Evolutionary conservation across 2,797 vertebrate species (phyloP).

Genomic region (Gymnoscopelus braueri): DNA sequence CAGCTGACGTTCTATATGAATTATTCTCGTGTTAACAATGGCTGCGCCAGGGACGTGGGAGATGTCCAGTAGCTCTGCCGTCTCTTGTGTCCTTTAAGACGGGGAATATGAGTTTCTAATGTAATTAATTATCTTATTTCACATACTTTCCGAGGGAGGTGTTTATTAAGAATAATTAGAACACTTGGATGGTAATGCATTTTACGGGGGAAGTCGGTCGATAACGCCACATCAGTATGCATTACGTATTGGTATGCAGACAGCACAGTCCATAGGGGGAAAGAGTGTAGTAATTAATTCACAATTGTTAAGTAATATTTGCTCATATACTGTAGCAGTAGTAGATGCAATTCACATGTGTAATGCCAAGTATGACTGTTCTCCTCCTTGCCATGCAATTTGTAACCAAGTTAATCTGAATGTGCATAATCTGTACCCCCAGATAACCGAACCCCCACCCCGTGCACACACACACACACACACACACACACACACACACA

Average conservation of each 20-base stretch:
- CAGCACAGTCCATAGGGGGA: too few species aligned
- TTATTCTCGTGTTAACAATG: constrained; percentile 63
- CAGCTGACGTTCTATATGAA: constrained; percentile 57
- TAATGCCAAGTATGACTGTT: not conserved
- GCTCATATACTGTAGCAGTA: too few species aligned
- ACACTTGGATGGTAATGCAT: not conserved
- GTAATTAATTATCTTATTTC: constrained; percentile 57
- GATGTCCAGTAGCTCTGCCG: constrained; percentile 8
- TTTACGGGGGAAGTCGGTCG: not conserved
- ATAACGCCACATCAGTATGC: not conserved
- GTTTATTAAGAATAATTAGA: constrained; percentile 17
- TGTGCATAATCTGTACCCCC: not conserved
- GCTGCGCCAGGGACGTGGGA: constrained; percentile 46
- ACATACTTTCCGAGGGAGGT: constrained; percentile 49
- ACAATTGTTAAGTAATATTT: too few species aligned
- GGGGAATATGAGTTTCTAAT: constrained; percentile 58
- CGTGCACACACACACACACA: not conserved
- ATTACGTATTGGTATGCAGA: not conserved
- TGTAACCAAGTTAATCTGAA: too few species aligned
- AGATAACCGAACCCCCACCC: too few species aligned
- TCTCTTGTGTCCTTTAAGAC: constrained; percentile 44
- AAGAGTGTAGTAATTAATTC: too few species aligned
- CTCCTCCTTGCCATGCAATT: not conserved
- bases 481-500: not conserved
- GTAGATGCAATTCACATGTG: not conserved